A percentile compares a stretch with the other conserved stretches of the same genome.
phyloP scores from a whole-genome alignment of 2,888 invertebrate genomes.

The Dasysyrphus albostriatus region DNA sequence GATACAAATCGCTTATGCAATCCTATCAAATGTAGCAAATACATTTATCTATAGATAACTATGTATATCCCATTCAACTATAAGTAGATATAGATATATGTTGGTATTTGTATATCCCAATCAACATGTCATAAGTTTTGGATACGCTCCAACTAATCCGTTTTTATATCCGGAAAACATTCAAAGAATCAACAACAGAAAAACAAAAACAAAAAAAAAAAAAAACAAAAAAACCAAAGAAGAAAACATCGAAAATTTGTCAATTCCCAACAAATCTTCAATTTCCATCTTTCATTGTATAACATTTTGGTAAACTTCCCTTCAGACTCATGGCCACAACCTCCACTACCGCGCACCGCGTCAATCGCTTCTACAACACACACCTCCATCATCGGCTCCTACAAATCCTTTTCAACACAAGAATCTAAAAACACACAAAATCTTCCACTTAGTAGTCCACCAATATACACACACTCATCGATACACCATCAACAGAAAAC shows the following conservation, averaged over 20 bases:
- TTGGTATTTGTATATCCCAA: no score
- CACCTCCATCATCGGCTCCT: background rate
- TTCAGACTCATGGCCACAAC: conserved; percentile 40
- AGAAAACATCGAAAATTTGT: conserved; percentile 51
- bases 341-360: background rate
- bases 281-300: conserved; percentile 55
- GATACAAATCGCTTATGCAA: background rate
- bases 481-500: background rate
- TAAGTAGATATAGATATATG: background rate
- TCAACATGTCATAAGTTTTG: conserved; percentile 23
- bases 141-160: conserved; percentile 23
- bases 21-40: background rate
- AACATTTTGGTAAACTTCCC: conserved; percentile 24
- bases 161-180: conserved; percentile 23
- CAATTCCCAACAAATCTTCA: conserved; percentile 59
- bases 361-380: background rate
- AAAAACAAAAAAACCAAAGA: no score
- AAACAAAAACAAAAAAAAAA: background rate
- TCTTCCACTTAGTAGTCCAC: conserved; percentile 58
- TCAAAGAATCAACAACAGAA: background rate
- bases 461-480: conserved; percentile 3
- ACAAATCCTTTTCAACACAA: conserved; percentile 27
- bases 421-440: conserved; percentile 37
- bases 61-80: background rate
- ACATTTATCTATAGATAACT: background rate